Evolutionary conservation across 2,797 vertebrate genomes (phyloP), one percentile per base, ranked within the genome.

Genomic region (Tragelaphus eurycerus): DNA sequence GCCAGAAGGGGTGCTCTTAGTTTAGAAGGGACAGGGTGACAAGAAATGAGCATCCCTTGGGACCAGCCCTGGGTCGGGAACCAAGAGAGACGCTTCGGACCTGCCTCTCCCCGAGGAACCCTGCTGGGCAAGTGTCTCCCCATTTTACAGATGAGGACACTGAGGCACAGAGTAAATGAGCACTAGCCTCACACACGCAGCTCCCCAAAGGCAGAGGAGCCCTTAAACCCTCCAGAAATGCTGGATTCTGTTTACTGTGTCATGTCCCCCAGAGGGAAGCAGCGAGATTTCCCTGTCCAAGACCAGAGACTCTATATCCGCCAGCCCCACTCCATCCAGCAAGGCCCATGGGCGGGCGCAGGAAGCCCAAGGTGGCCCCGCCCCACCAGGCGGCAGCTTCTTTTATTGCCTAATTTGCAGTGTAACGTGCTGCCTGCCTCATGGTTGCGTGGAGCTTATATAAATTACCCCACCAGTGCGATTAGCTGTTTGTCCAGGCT

Each of bases 401-500:
- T 98, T 97, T 97, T 94, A 93, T 96, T 97, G 98, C 94, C 76
- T 98, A 91, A 98, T 97, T 98, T 97, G 98, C 97, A 96, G 93
- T 27, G 93, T 92, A 48, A 82, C 93, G 93, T 92, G 82, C 97
- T 64, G 89, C 96, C 97, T 87, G 95, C 98, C 97, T 98, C 94
- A 67, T 71, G 98, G 97, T 96, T 97, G 97, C 97, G 74, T 0
- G 88, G 97, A 97, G 97, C 97, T 86, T 95, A 81, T 98, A 98
- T 98, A 98, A 98, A 99, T 98, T 97, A 98, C 97, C 97, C 98
- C 97, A 97, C 98, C 97, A 95, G 98, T 94, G 97, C 89, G 84
- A 98, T 98, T 97, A 98, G 94, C 98, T 98, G 97, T 98, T 98
- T 98, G 98, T 98, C 98, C 98, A 98, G 98, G 98, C 98, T 98